Conservation (phyloP, 2,113 vertebrate species). For the Aegotheles bennettii region DNA sequence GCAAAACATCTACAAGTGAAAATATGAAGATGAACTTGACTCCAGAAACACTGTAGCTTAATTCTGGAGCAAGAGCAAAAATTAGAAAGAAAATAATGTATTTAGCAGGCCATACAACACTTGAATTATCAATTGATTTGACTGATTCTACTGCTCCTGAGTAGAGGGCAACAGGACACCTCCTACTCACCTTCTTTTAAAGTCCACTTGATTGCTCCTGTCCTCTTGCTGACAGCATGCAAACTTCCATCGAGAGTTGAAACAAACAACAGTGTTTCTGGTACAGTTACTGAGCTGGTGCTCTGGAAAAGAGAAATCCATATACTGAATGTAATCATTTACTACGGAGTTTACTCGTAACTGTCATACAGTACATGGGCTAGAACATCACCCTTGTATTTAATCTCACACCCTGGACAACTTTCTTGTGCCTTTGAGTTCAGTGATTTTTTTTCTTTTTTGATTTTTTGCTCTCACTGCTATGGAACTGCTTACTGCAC, state of each 20-base stretch:
- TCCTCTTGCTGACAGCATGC: constrained; percentile 95
- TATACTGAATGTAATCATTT: not conserved
- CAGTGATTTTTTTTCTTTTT: not conserved
- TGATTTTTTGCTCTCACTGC: not conserved
- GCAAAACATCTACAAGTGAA: not conserved
- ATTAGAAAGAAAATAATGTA: not conserved
- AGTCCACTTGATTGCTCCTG: constrained; percentile 95
- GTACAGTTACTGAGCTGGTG: constrained; percentile 85
- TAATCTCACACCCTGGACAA: not conserved
- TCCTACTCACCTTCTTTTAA: constrained; percentile 91
- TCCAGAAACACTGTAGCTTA: not conserved
- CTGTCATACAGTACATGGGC: not conserved
- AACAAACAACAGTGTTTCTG: constrained; percentile 93
- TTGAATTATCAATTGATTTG: not conserved
- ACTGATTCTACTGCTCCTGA: not conserved
- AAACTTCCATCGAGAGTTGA: constrained; percentile 95
- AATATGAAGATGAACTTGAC: not conserved
- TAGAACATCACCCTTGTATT: not conserved
- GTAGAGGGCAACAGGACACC: not conserved
- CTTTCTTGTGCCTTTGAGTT: not conserved
- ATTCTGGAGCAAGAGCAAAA: not conserved
- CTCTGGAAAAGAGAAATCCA: constrained; percentile 66
- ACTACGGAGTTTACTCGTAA: not conserved
- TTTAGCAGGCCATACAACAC: not conserved
- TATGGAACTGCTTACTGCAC: not conserved